Base-by-base conservation (phyloP, 37 sponge, comb jelly and placozoan species). In the Amphimedon queenslandica region DNA sequence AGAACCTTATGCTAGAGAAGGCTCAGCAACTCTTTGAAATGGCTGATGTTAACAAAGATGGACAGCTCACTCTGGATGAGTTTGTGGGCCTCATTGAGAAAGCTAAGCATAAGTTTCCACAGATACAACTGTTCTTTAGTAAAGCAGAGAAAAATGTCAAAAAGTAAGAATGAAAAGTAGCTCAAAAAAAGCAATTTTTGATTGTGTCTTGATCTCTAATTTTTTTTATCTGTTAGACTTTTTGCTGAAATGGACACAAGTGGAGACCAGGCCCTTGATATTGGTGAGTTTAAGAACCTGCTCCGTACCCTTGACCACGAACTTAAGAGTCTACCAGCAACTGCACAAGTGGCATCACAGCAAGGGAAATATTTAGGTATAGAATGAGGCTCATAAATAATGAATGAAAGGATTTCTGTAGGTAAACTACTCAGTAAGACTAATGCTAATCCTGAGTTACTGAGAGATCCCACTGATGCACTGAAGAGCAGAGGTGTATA, bases 1-100 rank as follows among this genome's bases (percentile, higher is more conserved):
- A 74, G 25, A 72, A 80, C 61, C 64, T 34, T 32, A 86, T 86
- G 81, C 33, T 76, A 21, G 58, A 60, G 33, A 32, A 75, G 56
- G 82, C 80, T 1, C 67, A 87, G 61, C 68, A 79, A 29, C 68
- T 87, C 61, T 87, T 87, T 65, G 42, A 78, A 51, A 37, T 66
- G 76, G 88, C 88, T 2, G 88, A 87, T 57, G 69, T 87, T 20
- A 87, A 87, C 35, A 77, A 78, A 5, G 82, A 87, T 67, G 88
- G 88, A 2, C 53, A 43, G 21, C 43, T 87, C 29, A n/a, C 58
- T 27, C 16, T 35, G 30, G 42, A 77, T 24, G 88, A 87, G 73
- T 87, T 87, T 42, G 30, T 25, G 0, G 61, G 16, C 16, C 58
- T 87, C 11, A 36, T 87, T 40, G 77, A 76, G 39, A 58, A 43